phyloP scores from a whole-genome alignment of 2,113 vertebrate species.

The Rafetus swinhoei region DNA sequence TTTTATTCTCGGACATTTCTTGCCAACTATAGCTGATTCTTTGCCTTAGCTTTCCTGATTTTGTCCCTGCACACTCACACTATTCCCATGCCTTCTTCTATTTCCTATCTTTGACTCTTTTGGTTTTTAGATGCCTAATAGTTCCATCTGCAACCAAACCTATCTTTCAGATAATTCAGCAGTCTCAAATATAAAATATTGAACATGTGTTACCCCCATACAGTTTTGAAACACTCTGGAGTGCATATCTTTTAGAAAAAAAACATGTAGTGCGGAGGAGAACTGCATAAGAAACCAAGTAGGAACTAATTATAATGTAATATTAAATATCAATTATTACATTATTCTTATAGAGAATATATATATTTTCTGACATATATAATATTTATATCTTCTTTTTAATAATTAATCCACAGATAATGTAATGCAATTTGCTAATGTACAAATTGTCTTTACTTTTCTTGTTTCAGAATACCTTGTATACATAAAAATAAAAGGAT shows the following conservation, averaged over 20 bases:
- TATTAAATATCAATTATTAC: background rate
- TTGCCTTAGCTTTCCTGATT: no score
- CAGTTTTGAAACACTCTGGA: background rate
- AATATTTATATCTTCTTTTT: background rate
- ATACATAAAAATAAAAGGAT: background rate
- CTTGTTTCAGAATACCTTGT: background rate
- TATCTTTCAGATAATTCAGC: background rate
- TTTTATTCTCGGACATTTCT: no score
- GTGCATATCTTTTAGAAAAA: background rate
- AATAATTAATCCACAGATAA: background rate
- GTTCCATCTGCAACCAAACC: no score
- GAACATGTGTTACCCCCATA: background rate
- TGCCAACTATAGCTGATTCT: no score
- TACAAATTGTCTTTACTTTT: background rate
- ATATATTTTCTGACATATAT: background rate
- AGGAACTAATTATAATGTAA: background rate
- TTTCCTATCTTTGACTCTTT: no score
- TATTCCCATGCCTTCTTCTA: no score
- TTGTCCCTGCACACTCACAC: no score
- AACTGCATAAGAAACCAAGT: background rate
- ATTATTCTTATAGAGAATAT: background rate
- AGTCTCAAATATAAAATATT: background rate
- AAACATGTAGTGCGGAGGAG: background rate
- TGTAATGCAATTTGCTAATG: background rate
- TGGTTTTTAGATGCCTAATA: no score